Conservation (phyloP, 1,140 invertebrate species). For the Drosophila seguyi region DNA sequence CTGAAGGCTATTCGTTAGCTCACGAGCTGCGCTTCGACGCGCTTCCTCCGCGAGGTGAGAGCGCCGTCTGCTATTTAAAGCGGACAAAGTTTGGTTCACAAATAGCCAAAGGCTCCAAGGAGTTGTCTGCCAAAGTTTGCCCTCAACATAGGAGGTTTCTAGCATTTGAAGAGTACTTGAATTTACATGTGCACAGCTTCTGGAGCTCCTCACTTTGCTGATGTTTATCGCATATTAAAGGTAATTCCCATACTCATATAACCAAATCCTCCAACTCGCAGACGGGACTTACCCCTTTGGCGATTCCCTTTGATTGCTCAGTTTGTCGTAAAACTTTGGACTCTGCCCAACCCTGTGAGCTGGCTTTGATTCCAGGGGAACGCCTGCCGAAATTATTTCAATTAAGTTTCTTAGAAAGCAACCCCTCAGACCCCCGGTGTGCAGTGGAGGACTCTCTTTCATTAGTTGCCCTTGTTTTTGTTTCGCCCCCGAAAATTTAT, state of each 20-base stretch:
- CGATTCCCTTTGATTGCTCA: constrained; percentile 71
- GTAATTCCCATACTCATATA: constrained; percentile 30
- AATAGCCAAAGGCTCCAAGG: constrained; percentile 64
- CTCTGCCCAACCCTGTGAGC: constrained; percentile 1
- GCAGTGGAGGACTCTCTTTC: constrained; percentile 50
- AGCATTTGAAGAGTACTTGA: background rate
- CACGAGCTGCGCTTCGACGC: constrained; percentile 60
- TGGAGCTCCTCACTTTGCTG: constrained; percentile 16
- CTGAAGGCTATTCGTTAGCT: constrained; percentile 65
- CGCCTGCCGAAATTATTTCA: constrained; percentile 73
- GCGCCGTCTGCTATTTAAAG: constrained; percentile 2
- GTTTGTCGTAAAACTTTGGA: constrained; percentile 61
- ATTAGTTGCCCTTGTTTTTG: constrained; percentile 75
- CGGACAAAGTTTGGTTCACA: constrained; percentile 55
- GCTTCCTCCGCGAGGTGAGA: constrained; percentile 39
- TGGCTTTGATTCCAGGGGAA: constrained; percentile 22
- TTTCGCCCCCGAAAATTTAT: constrained; percentile 63
- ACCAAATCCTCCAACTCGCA: background rate
- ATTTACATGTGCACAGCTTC: constrained; percentile 31
- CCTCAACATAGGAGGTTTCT: background rate
- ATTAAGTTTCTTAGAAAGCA: constrained; percentile 76
- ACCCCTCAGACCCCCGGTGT: constrained; percentile 3
- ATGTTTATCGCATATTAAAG: constrained; percentile 55
- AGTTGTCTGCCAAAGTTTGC: constrained; percentile 54
- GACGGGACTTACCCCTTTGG: constrained; percentile 23